Evolutionary conservation across 2,797 vertebrate species (phyloP).

Genomic region (Vireo griseus): DNA sequence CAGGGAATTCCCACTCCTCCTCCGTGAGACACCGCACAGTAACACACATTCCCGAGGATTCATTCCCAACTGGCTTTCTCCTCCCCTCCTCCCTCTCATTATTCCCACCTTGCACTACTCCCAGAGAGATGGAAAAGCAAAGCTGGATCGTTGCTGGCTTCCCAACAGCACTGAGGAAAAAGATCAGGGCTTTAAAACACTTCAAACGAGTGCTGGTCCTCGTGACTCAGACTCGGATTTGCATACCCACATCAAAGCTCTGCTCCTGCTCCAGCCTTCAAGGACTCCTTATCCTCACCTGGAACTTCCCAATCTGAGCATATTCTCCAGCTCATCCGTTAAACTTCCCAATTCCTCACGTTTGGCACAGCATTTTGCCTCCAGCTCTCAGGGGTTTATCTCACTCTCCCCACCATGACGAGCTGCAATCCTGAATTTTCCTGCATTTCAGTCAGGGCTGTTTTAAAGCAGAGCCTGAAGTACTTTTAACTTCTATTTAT

Average conservation of each 20-base stretch:
- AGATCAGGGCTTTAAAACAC: background rate
- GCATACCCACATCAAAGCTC: background rate
- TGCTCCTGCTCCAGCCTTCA: background rate
- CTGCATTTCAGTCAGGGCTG: background rate
- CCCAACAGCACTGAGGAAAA: background rate
- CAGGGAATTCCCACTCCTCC: background rate
- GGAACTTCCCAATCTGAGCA: background rate
- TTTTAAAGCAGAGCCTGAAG: background rate
- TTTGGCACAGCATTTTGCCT: background rate
- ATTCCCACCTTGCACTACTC: background rate
- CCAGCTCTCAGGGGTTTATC: background rate
- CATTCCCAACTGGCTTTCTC: background rate
- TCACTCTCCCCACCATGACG: fast-evolving
- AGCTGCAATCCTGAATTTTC: background rate
- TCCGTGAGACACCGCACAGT: fast-evolving
- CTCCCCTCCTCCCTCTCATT: background rate
- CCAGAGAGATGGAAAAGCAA: background rate
- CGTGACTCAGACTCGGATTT: background rate
- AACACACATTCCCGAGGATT: background rate
- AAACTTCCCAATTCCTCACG: background rate
- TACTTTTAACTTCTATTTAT: slow-evolving; percentile 10
- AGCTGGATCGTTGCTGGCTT: background rate
- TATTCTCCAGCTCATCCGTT: background rate
- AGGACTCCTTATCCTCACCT: background rate
- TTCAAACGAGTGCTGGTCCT: background rate